phyloP scores from a whole-genome alignment of 2,888 invertebrate species.

The Lasioglossum vierecki region DNA sequence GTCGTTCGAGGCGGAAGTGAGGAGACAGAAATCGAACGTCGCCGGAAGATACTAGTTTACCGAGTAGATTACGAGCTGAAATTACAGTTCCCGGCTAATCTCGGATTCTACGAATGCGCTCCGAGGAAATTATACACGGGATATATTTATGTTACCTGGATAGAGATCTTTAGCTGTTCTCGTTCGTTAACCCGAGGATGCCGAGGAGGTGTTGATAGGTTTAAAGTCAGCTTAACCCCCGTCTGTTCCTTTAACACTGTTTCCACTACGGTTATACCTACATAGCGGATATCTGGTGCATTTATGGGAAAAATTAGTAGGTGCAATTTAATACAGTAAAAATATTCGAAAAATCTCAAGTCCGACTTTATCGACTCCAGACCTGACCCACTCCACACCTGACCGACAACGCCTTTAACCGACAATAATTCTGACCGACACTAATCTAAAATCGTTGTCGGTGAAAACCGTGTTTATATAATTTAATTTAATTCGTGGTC shows the following conservation, averaged over 20 bases:
- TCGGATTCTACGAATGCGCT: not conserved
- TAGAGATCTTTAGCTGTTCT: not conserved
- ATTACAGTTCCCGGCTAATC: constrained; percentile 8
- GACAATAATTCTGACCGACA: too few species aligned
- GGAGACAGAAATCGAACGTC: constrained; percentile 9
- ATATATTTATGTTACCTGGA: not conserved
- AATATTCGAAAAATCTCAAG: too few species aligned
- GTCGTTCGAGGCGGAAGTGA: not conserved
- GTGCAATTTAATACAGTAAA: too few species aligned
- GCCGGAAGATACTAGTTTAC: constrained; percentile 7
- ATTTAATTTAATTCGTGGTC: too few species aligned
- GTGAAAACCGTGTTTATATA: too few species aligned
- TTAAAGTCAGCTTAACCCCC: not conserved
- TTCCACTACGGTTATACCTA: not conserved
- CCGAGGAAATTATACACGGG: not conserved
- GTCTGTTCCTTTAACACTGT: not conserved
- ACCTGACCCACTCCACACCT: too few species aligned
- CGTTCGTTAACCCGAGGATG: not conserved
- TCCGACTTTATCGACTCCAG: too few species aligned
- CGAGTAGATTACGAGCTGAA: not conserved
- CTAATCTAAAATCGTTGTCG: too few species aligned
- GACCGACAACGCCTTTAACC: too few species aligned
- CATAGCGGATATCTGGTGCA: too few species aligned
- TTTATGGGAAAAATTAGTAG: too few species aligned
- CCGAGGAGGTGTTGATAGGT: not conserved